Evolutionary conservation across 2,113 vertebrate species (phyloP).

Genomic region (Motacilla tschutschensis): DNA sequence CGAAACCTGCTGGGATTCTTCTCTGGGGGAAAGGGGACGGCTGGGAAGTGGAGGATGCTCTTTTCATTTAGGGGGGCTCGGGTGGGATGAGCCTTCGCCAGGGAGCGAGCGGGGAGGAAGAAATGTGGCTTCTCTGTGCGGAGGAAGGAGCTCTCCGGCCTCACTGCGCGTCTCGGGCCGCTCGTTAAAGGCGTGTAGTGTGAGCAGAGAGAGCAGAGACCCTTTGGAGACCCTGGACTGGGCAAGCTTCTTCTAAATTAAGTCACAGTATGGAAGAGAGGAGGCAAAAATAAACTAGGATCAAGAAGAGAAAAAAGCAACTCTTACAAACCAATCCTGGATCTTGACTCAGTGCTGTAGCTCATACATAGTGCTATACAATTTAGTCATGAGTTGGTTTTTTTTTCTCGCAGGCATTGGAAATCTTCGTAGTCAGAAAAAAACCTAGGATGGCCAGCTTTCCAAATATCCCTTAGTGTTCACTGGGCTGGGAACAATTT

Average conservation of each 20-base stretch:
- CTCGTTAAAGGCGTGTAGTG: background rate
- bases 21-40: background rate
- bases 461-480: conserved; percentile 62
- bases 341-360: conserved; percentile 69
- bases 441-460: conserved; percentile 54
- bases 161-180: background rate
- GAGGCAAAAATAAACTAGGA: conserved; percentile 72
- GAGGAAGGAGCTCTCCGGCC: background rate
- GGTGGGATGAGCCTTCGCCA: background rate
- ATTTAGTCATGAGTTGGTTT: conserved; percentile 34
- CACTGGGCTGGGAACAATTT: conserved; percentile 65
- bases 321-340: conserved; percentile 30
- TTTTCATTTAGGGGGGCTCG: background rate
- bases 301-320: conserved; percentile 35
- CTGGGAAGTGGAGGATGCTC: background rate
- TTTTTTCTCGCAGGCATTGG: conserved; percentile 22
- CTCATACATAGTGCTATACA: conserved; percentile 81
- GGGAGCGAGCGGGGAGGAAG: background rate
- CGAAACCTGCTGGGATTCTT: background rate
- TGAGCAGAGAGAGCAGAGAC: conserved; percentile 27
- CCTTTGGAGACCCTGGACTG: conserved; percentile 9
- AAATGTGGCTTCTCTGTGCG: background rate
- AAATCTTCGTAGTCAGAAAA: conserved; percentile 31
- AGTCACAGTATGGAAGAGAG: conserved; percentile 76
- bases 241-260: conserved; percentile 68